Evolutionary conservation across 2,888 invertebrate species (phyloP), one percentile per base, ranked within the genome.

Genomic region (Aphidius colemani): DNA sequence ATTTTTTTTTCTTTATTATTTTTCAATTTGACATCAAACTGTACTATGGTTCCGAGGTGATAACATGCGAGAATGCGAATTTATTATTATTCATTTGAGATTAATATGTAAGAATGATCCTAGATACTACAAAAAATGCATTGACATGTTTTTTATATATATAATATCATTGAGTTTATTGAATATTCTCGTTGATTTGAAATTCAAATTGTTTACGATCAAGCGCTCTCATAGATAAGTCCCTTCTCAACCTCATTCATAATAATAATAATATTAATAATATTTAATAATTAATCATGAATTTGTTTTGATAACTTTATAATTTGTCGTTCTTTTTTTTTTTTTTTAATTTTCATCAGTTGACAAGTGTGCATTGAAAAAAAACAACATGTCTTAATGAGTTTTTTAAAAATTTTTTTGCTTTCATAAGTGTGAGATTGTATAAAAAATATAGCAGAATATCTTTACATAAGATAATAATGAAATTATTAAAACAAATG

Each of bases 1-100:
- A 11, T 30, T 18, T 10, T 10, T 3, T 30, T 30, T 5, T 30
- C 7, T 53, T 67, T 60, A 59, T 65, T 66, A 64, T 61, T 53
- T 56, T 46, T 59, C 57, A 18, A 66, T 67, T 51, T 66, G 13
- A 68, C 61, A 65, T 63, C 59, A 59, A 66, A 63, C 51, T 70
- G 68, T 67, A 61, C 64, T 67, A 71, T 59, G 67, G 30, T 57
- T 57, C 30, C 57, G 48, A 48, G 57, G 46, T 57, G 57, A 57
- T 57, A 46, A 56, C 43, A 53, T 45, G 59, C 59, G 60, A 60
- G 57, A 48, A 43, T 55, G 53, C 18, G 50, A 49, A 48, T 41
- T 56, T 61, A 64, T 30, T 30, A 13, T 44, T 9, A 30, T 61
- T 55, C 59, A 30, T 59, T 48, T 46, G 57, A 57, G 45, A 46